Base-by-base conservation (phyloP, 2,888 invertebrate genomes). In the Monopis laevigella region DNA sequence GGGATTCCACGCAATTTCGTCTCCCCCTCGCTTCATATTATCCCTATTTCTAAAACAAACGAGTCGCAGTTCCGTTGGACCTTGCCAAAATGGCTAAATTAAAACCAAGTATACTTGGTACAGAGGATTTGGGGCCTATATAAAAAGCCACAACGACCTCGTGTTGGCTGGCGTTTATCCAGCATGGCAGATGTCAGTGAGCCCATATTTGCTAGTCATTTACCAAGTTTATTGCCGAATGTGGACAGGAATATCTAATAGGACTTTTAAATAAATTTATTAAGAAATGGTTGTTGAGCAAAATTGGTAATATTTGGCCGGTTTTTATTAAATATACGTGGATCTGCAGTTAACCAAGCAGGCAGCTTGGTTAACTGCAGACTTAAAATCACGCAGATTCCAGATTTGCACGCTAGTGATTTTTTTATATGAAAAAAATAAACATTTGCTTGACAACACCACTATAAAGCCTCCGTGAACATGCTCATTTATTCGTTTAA, bases 1-100 rank as follows among this genome's bases (percentile, higher is more conserved):
- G 39, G 40, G 40, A 40, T 18, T n/a, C 11, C 8, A 40, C 16
- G 40, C 28, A 40, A 40, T 40, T 40, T 38, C 56, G 56, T 53
- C 58, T 54, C 55, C 57, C 58, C 56, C 54, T 58, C 59, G 57
- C 56, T 65, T 69, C 63, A 67, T 64, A 66, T 65, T 67, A 67
- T 62, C 57, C 55, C 59, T 62, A 65, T 64, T 64, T 55, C 59
- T 62, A 64, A 63, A 64, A 64, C 65, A 72, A 71, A 72, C 68
- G 65, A 68, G 61, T 60, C 64, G 57, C 61, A 62, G 55, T 73
- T 73, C 70, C 71, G 65, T 39, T 36, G 59, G 56, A 58, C 62
- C 59, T 66, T 73, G 73, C 74, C 74, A 75, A 72, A 73, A 67
- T 75, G 65, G 66, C 68, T 65, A 67, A 74, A 75, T 77, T 74